Evolutionary conservation across 2,888 invertebrate genomes (phyloP).

Genomic region (Xylophagus ater): DNA sequence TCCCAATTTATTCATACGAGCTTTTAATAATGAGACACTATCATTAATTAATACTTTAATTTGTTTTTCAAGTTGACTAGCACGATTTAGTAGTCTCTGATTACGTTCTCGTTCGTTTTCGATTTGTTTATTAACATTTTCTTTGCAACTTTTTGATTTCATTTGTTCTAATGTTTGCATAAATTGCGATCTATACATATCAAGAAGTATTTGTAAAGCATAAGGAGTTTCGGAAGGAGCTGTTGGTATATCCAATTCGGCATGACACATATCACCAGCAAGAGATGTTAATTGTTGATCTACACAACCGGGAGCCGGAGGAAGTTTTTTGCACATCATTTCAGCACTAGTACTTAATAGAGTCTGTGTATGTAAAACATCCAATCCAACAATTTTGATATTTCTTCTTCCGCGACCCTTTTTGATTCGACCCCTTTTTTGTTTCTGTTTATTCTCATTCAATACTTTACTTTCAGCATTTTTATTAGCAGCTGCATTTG

Average conservation of each 20-base stretch:
- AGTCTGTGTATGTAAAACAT: conserved; percentile 80
- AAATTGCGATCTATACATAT: conserved; percentile 75
- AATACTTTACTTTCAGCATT: conserved; percentile 19
- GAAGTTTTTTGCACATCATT: conserved; percentile 57
- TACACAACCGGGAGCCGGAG: conserved; percentile 83
- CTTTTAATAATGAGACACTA: conserved; percentile 77
- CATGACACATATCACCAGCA: conserved; percentile 60
- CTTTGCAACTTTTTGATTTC: conserved; percentile 65
- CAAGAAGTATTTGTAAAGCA: conserved; percentile 74
- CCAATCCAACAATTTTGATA: conserved; percentile 73
- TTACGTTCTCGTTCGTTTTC: conserved; percentile 77
- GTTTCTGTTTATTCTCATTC: conserved; percentile 15
- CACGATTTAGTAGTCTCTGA: conserved; percentile 67
- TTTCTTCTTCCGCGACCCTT: conserved; percentile 56
- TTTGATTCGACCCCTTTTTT: conserved; percentile 47
- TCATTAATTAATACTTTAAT: conserved; percentile 85
- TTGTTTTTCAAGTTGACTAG: conserved; percentile 86
- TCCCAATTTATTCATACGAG: conserved; percentile 82
- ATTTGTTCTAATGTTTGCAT: conserved; percentile 73
- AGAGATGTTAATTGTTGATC: conserved; percentile 80
- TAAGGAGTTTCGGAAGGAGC: conserved; percentile 71
- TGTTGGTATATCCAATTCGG: conserved; percentile 71
- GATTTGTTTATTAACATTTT: conserved; percentile 61
- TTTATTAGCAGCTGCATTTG: conserved; percentile 26
- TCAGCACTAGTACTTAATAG: conserved; percentile 74